Evolutionary conservation across 2,888 invertebrate species (phyloP), one percentile per base, ranked within the genome.

Genomic region (Mechanitis messenoides): DNA sequence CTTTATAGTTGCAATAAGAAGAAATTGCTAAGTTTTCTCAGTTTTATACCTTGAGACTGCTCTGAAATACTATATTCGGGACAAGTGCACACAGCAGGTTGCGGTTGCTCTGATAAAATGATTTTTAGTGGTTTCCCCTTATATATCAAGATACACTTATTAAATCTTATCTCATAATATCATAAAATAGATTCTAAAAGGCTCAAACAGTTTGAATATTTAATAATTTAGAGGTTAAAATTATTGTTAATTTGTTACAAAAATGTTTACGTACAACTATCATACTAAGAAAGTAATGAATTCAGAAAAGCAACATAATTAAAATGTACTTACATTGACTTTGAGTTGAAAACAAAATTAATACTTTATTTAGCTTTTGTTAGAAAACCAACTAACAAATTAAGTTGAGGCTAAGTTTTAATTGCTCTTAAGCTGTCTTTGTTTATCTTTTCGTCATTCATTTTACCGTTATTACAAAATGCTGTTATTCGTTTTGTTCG

Each of bases 391-490:
- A 81, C 81, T 84, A 87, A 89, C 87, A 81, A 87, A 87, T 78
- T 87, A 85, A 84, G 84, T 85, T 84, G 81, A 87, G 85, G 83
- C 88, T 87, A 89, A 89, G 84, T 88, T 89, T 89, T 88, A 89
- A 89, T 89, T 89, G 89, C 87, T 84, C 83, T 76, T 81, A 74
- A 77, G 85, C 81, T 86, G 86, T 84, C 85, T 85, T 80, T 79
- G 84, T 87, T 87, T 86, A 87, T 87, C 87, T 88, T 89, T 87
- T 86, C 79, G 84, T 77, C 84, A 85, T 84, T 79, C 73, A 80
- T 69, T 73, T 74, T 77, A 81, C 81, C 42, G 42, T 42, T 42
- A 9, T 42, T 9, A 42, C 9, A 42, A 42, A 9, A 7, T 42
- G 42, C 3, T 42, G 42, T 42, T 5, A 42, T 42, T 9, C 1